Conservation (phyloP, 2,888 invertebrate genomes). For the Apantesis nais region DNA sequence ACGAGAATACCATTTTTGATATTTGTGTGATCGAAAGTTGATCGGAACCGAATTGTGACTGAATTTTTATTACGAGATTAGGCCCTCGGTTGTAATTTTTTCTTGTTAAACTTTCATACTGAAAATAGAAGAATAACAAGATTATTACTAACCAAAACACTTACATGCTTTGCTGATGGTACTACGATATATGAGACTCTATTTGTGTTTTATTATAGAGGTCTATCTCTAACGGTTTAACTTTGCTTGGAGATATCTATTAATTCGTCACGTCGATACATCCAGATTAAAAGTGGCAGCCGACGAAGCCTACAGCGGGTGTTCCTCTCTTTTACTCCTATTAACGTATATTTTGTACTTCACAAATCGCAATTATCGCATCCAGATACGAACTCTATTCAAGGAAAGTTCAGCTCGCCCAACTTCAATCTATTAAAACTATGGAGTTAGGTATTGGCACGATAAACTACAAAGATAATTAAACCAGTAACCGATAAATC, state of each 20-base stretch:
- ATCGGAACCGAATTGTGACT: no score
- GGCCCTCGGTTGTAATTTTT: no score
- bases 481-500: slow-evolving; percentile 50
- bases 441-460: slow-evolving; percentile 29
- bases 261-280: not conserved
- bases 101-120: not conserved
- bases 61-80: no score
- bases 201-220: not conserved
- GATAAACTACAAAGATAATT: slow-evolving; percentile 49
- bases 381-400: not conserved
- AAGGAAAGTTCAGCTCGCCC: slow-evolving; percentile 8
- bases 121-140: no score
- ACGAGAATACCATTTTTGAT: no score
- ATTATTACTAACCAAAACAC: no score
- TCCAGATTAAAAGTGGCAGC: not conserved
- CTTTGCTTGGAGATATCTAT: not conserved
- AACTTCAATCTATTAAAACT: slow-evolving; percentile 38
- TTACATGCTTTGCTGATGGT: not conserved
- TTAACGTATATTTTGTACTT: not conserved
- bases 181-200: not conserved
- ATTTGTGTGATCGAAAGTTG: no score
- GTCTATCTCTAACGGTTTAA: not conserved
- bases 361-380: no score
- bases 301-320: not conserved
- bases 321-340: not conserved